Conservation (phyloP, 2,797 vertebrate genomes). For the Otolemur crassicaudatus region DNA sequence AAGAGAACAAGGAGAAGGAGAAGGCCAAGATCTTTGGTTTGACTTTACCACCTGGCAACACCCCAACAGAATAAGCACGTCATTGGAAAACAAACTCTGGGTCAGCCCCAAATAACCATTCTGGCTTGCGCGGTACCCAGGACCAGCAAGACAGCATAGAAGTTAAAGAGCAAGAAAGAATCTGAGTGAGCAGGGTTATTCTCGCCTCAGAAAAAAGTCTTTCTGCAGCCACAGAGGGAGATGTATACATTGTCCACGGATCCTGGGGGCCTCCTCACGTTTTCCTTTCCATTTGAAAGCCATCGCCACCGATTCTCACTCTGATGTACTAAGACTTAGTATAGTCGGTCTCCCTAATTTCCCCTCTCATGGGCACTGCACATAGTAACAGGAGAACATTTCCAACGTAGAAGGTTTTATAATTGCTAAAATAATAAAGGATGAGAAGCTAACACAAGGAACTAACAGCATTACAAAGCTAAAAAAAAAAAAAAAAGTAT, state of each 20-base stretch:
- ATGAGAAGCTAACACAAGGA: neutral
- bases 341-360: rapidly evolving
- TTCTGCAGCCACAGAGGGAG: neutral
- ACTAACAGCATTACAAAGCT: neutral
- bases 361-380: neutral
- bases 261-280: neutral
- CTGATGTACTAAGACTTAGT: neutral
- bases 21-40: neutral
- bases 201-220: neutral
- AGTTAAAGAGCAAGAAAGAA: neutral
- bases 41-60: neutral
- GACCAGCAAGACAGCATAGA: neutral
- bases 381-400: neutral
- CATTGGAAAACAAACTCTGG: neutral
- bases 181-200: neutral
- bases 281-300: neutral
- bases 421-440: neutral
- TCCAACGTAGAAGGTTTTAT: neutral
- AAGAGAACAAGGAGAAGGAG: neutral
- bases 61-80: neutral
- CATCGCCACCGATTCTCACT: neutral
- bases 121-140: neutral
- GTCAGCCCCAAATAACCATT: neutral
- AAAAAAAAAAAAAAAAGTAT: neutral
- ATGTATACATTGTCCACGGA: rapidly evolving